These are phyloP conservation scores for Epinotia ramella DNA, from an alignment of 2,888 invertebrate species.

Conservation along the genomic window DNA sequence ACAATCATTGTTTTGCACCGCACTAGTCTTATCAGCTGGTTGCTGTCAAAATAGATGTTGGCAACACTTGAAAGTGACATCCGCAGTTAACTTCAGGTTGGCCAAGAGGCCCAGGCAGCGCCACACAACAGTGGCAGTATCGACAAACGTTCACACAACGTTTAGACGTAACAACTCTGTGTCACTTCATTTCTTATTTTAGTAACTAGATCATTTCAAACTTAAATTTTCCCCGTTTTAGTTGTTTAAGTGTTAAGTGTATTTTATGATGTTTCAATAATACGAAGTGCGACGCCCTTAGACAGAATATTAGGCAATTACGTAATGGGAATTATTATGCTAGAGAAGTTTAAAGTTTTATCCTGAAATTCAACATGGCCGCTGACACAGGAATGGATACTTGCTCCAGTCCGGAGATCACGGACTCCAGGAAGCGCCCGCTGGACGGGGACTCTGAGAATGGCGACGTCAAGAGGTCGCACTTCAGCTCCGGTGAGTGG, in stretches of 20 bases:
- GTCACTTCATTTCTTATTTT: slow-evolving; percentile 81
- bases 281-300: slow-evolving; percentile 78
- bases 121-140: slow-evolving; percentile 80
- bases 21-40: slow-evolving; percentile 78
- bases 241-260: slow-evolving; percentile 82
- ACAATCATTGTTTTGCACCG: background rate
- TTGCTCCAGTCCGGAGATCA: slow-evolving; percentile 96
- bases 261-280: slow-evolving; percentile 73
- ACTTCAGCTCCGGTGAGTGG: slow-evolving; percentile 94
- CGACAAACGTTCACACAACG: slow-evolving; percentile 84
- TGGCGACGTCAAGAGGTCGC: slow-evolving; percentile 95
- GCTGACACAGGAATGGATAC: slow-evolving; percentile 97
- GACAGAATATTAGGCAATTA: slow-evolving; percentile 81
- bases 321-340: slow-evolving; percentile 86
- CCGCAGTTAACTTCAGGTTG: slow-evolving; percentile 72
- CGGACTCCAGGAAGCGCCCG: slow-evolving; percentile 95
- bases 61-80: slow-evolving; percentile 67
- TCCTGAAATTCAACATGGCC: slow-evolving; percentile 91
- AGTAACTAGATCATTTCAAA: slow-evolving; percentile 76
- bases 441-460: slow-evolving; percentile 95
- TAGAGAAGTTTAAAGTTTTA: slow-evolving; percentile 84
- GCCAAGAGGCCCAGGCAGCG: slow-evolving; percentile 63
- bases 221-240: slow-evolving; percentile 73
- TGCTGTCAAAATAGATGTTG: slow-evolving; percentile 70
- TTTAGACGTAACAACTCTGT: slow-evolving; percentile 81